Base-by-base conservation (phyloP, 1,140 invertebrate species). In the Pseudomyrmex gracilis region DNA sequence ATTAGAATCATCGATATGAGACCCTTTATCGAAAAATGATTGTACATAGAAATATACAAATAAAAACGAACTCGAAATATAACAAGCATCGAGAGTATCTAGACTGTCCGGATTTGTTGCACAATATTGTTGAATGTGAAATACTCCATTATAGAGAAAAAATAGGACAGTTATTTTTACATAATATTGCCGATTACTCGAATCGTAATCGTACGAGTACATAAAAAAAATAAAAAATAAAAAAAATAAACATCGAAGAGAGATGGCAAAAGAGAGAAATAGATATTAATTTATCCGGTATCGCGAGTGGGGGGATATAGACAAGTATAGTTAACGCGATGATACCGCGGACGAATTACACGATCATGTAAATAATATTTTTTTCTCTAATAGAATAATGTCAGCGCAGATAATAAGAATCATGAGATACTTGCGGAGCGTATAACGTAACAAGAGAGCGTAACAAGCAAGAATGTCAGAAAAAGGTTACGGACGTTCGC, bases 1-100 rank as follows among this genome's bases (percentile, higher is more conserved):
- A 64, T 76, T 76, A 45, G 22, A 45, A 1, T 63, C 51, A 74
- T n/a, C 63, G 20, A 58, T 58, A 47, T 3, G 53, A 34, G 34
- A 43, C 12, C 24, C 47, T 58, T 17, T 43, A 80, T 71, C 66
- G 66, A 80, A 60, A 71, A 80, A 80, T 80, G 45, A 71, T 58
- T 60, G 60, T 57, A 58, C 34, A 5, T 24, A 24, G 24, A 24
- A 24, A 24, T 34, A 34, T 34, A 34, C 34, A 34, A 34, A 34
- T 7, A 34, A 34, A 7, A 34, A 34, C 34, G 0, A 34, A 34
- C 3, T 20, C 10, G 3, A 47, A 55, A 60, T 34, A 10, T 24
- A 70, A 70, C 53, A 20, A 24, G 20, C 7, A 34, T 34, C 34
- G 43, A 20, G 20, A n/a, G 4, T 70, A 70, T 58, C 43, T 10